Evolutionary conservation across 2,113 vertebrate genomes (phyloP).

Genomic region (Microtus pennsylvanicus): DNA sequence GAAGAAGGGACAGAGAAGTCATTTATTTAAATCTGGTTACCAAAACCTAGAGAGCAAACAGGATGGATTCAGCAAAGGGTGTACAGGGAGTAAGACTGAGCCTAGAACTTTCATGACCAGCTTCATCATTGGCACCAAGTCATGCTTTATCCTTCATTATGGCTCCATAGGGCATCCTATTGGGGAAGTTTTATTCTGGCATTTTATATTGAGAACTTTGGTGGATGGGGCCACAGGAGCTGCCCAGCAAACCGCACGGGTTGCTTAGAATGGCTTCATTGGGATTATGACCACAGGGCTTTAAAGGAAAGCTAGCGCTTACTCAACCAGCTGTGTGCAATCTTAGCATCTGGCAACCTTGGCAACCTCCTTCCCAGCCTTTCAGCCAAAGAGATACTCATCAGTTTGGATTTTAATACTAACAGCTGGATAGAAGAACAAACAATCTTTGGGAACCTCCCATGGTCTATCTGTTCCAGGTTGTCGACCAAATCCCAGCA

Average conservation of each 20-base stretch:
- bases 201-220: constrained; percentile 18
- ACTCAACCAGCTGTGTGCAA: background rate
- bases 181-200: background rate
- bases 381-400: constrained; percentile 15
- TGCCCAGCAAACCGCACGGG: background rate
- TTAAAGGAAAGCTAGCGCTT: background rate
- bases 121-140: background rate
- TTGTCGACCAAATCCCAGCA: background rate
- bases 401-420: constrained; percentile 50
- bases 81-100: background rate
- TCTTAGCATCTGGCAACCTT: background rate
- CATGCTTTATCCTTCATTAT: background rate
- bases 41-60: background rate
- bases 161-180: background rate
- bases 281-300: background rate
- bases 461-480: background rate
- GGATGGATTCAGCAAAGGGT: background rate
- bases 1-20: background rate
- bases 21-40: background rate
- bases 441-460: constrained; percentile 46
- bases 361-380: background rate
- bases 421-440: background rate
- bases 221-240: background rate
- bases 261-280: background rate
- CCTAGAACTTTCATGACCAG: background rate